Evolutionary conservation across 1,140 invertebrate species (phyloP).

Genomic region (Heliconius melpomene): DNA sequence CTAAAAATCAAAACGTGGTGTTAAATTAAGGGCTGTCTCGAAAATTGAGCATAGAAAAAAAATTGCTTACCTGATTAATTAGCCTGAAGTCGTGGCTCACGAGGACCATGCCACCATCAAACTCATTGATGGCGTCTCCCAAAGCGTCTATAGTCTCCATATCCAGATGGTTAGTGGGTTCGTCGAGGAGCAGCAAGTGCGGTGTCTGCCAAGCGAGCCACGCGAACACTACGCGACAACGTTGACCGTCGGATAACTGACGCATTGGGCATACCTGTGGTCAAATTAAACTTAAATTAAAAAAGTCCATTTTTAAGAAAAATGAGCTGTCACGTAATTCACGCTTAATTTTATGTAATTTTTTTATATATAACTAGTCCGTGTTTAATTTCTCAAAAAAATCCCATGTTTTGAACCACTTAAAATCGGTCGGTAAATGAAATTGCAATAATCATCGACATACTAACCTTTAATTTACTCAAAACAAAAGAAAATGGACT

Average conservation of each 20-base stretch:
- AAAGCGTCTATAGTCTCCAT: constrained; percentile 99
- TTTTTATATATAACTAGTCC: no score
- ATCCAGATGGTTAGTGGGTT: constrained; percentile 99
- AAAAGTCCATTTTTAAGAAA: no score
- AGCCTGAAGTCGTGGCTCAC: constrained; percentile 99
- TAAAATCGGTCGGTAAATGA: no score
- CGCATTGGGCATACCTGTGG: constrained; percentile 96
- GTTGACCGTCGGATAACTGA: constrained; percentile 98
- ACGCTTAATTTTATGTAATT: no score
- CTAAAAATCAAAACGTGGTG: no score
- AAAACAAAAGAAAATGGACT: no score
- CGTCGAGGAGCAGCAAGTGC: constrained; percentile 96
- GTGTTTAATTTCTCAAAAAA: no score
- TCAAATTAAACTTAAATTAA: not conserved
- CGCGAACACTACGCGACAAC: constrained; percentile 99
- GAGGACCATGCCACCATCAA: constrained; percentile 98
- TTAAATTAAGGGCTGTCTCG: no score
- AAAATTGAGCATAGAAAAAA: not conserved
- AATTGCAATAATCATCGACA: no score
- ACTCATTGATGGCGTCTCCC: constrained; percentile 98
- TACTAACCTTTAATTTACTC: no score
- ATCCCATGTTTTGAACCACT: no score
- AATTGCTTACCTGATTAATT: constrained; percentile 92
- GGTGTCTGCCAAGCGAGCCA: constrained; percentile 97
- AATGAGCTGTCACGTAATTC: no score